These are phyloP conservation scores for Rhingia campestris DNA, from an alignment of 2,888 invertebrate genomes.

Conservation along the genomic window DNA sequence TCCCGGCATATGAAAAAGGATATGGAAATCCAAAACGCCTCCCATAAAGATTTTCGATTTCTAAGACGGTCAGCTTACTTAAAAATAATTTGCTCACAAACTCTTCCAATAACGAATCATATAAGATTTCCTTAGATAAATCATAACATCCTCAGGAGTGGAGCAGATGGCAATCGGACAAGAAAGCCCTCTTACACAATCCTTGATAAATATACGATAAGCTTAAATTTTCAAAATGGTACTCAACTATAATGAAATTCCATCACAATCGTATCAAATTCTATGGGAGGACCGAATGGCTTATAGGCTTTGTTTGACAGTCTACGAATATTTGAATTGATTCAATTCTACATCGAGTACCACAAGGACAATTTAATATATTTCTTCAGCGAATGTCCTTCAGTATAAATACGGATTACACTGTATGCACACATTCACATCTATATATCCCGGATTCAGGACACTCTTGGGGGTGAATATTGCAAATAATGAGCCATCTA, in stretches of 20 bases:
- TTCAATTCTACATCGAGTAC: slow-evolving; percentile 11
- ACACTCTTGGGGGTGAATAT: neutral
- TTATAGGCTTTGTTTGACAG: neutral
- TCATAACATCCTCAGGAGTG: neutral
- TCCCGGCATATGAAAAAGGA: too few species aligned
- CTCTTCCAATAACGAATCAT: too few species aligned
- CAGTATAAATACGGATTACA: slow-evolving; percentile 29
- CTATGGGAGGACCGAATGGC: neutral
- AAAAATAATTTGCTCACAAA: too few species aligned
- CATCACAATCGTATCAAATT: neutral
- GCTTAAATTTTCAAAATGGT: neutral
- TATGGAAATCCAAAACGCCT: too few species aligned
- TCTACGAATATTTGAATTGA: slow-evolving; percentile 3
- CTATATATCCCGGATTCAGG: too few species aligned
- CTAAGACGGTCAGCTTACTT: too few species aligned
- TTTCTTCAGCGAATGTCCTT: slow-evolving; percentile 4
- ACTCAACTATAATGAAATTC: slow-evolving; percentile 5
- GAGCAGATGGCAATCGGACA: neutral
- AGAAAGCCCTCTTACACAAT: neutral
- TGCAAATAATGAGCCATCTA: neutral
- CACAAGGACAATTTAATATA: slow-evolving; percentile 8
- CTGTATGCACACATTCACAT: too few species aligned
- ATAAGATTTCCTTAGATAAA: too few species aligned
- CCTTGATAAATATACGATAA: slow-evolving; percentile 4
- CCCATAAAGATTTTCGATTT: too few species aligned